A percentile compares a stretch with the other conserved stretches of the same genome.
Evolutionary conservation across 2,113 vertebrate genomes (phyloP).

Genomic region (Murina feae): DNA sequence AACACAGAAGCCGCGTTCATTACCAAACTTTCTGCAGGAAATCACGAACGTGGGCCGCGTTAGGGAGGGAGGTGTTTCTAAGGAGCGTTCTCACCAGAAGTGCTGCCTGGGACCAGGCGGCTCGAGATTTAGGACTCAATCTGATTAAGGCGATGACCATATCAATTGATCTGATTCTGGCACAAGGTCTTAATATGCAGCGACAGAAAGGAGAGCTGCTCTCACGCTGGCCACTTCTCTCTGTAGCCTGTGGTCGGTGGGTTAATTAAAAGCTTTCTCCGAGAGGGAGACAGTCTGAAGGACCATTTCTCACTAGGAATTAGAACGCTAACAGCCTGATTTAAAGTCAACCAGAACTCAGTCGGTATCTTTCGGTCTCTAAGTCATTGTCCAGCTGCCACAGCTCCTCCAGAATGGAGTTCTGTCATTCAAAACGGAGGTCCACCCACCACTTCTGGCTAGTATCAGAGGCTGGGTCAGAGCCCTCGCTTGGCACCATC

Average conservation of each 20-base stretch:
- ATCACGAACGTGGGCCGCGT: conserved; percentile 44
- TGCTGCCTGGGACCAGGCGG: rapidly evolving
- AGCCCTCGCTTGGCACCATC: rapidly evolving
- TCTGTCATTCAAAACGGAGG: too few relatives aligned
- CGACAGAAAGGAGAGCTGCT: neutral
- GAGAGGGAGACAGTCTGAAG: neutral
- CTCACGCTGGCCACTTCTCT: neutral
- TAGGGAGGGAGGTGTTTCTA: neutral
- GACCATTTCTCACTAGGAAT: neutral
- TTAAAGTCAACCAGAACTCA: neutral
- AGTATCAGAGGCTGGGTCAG: neutral
- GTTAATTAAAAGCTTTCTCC: conserved; percentile 30
- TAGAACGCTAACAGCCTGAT: neutral
- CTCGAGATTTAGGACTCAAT: rapidly evolving
- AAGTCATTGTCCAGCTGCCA: neutral
- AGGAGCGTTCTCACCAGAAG: neutral
- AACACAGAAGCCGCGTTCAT: conserved; percentile 73
- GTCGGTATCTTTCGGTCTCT: neutral
- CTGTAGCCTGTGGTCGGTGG: neutral
- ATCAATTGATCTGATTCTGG: neutral
- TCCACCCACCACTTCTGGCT: rapidly evolving
- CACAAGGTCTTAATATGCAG: neutral
- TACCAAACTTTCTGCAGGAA: conserved; percentile 76
- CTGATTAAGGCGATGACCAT: neutral
- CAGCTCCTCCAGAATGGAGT: neutral